Percentiles rank a stretch among this genome's conserved stretches.
phyloP scores from a whole-genome alignment of 2,113 vertebrate species.

The Myrmophylax atrothorax region DNA sequence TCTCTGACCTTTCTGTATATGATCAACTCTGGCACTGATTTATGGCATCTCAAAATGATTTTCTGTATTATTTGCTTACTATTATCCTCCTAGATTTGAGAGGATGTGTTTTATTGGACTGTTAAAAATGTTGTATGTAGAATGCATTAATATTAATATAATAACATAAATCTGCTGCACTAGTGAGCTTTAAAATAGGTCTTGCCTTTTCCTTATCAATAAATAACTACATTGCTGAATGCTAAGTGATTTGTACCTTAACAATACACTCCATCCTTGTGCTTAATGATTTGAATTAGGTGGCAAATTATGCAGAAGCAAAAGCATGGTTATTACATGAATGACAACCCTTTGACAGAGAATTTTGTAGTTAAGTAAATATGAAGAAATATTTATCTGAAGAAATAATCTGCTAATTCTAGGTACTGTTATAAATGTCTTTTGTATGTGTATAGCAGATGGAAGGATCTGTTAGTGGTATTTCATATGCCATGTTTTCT shows the following conservation, averaged over 20 bases:
- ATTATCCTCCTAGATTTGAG: not conserved
- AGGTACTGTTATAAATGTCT: not conserved
- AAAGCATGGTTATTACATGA: not conserved
- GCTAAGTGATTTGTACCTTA: not conserved
- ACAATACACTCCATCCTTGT: not conserved
- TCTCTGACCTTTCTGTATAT: not conserved
- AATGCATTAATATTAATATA: not conserved
- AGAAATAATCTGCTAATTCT: not conserved
- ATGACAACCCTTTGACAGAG: not conserved
- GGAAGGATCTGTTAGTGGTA: not conserved
- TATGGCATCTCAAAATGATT: not conserved
- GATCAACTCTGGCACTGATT: accelerated
- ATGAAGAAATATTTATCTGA: not conserved
- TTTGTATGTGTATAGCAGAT: not conserved
- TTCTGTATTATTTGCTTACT: not conserved
- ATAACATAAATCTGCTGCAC: not conserved
- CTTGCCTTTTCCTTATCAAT: not conserved
- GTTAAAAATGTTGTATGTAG: not conserved
- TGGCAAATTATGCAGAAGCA: not conserved
- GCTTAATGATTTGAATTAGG: not conserved
- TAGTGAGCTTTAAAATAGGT: not conserved
- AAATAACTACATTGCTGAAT: not conserved
- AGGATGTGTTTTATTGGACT: not conserved
- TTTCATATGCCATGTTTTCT: not conserved
- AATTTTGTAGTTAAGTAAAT: not conserved